Conservation (phyloP, 1,140 invertebrate species). For the Thalassaphorura encarpata region DNA sequence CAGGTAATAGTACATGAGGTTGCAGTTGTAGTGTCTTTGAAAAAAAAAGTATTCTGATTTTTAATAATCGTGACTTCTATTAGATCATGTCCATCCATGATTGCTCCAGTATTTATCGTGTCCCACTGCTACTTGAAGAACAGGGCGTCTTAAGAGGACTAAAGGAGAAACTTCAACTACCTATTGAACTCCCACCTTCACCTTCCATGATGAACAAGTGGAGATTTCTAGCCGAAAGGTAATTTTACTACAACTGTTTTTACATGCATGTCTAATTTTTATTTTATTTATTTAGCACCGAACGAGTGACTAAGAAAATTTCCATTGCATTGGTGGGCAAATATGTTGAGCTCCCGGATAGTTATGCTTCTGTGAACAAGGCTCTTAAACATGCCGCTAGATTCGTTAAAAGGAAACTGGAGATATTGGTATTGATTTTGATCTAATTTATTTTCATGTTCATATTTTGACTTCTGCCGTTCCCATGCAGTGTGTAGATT, state of each 20-base stretch:
- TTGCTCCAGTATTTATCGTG: conserved; percentile 86
- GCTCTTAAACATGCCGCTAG: conserved; percentile 86
- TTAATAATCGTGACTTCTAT: no score
- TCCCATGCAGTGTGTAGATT: conserved; percentile 64
- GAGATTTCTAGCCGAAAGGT: conserved; percentile 75
- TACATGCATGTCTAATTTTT: no score
- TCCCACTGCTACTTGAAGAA: conserved; percentile 83
- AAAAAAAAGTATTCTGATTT: no score
- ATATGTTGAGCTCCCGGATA: conserved; percentile 93
- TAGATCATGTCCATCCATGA: conserved; percentile 93
- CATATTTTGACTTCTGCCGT: no score
- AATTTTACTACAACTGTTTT: no score
- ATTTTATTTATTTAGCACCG: no score
- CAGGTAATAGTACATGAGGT: conserved; percentile 54
- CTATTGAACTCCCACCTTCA: conserved; percentile 52
- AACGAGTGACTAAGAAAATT: conserved; percentile 61
- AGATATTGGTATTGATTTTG: conserved; percentile 49
- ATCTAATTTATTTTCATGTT: no score
- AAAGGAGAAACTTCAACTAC: conserved; percentile 67
- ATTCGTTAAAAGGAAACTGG: conserved; percentile 69
- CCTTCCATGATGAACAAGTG: conserved; percentile 76
- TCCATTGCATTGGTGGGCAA: conserved; percentile 95
- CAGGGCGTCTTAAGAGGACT: conserved; percentile 83
- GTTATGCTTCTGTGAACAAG: conserved; percentile 93
- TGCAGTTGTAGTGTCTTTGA: no score